These are phyloP conservation scores for Bucorvus abyssinicus DNA, from an alignment of 2,797 vertebrate species.

Conservation along the genomic window DNA sequence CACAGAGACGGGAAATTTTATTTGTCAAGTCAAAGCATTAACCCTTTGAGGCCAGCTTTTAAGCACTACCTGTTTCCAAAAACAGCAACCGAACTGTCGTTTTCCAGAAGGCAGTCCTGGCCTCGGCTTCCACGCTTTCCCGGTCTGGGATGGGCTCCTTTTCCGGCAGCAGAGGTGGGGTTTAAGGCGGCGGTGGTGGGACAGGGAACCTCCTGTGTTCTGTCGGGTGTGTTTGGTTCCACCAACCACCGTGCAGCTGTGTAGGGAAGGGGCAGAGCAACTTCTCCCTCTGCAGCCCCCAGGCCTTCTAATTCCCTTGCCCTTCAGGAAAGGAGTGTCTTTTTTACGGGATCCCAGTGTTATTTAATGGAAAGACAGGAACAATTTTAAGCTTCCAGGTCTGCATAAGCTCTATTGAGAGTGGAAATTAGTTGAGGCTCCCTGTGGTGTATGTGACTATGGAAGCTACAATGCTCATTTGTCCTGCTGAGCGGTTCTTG, in stretches of 20 bases:
- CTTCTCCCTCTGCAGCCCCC: background rate
- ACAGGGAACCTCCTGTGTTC: background rate
- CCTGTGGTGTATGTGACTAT: constrained; percentile 61
- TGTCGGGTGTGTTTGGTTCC: background rate
- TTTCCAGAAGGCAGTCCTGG: background rate
- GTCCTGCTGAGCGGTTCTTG: constrained; percentile 58
- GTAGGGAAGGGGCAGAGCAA: background rate
- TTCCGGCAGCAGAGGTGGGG: background rate
- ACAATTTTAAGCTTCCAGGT: constrained; percentile 70
- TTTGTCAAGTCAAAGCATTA: constrained; percentile 5
- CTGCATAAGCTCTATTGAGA: constrained; percentile 68
- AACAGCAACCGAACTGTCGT: rapidly evolving
- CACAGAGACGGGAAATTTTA: background rate
- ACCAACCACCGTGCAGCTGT: rapidly evolving
- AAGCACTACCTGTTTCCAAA: background rate
- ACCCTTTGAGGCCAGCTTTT: background rate
- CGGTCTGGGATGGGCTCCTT: background rate
- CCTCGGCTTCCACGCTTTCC: rapidly evolving
- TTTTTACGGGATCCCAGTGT: constrained; percentile 42
- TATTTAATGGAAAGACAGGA: constrained; percentile 58
- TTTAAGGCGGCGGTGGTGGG: background rate
- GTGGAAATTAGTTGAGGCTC: constrained; percentile 70
- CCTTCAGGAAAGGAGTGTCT: constrained; percentile 39
- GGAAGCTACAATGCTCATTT: constrained; percentile 70
- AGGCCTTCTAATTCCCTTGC: constrained; percentile 22